Base-by-base conservation (phyloP, 2,888 invertebrate genomes). In the Nemapogon koenigi region DNA sequence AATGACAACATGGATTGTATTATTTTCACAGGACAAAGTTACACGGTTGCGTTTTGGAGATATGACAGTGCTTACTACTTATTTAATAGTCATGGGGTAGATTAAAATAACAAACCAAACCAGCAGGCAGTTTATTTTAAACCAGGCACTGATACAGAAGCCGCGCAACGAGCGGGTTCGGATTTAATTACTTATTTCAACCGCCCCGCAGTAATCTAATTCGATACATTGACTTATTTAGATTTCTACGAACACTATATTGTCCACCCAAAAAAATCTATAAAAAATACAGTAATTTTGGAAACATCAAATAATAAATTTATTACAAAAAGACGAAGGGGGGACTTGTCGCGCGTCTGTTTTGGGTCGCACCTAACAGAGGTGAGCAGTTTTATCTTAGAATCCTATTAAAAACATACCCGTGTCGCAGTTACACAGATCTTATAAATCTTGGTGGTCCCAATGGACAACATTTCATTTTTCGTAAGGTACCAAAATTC, bases 381-480 rank as follows among this genome's bases (percentile, higher is more conserved):
- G 41, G 43, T 36, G 41, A 43, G 37, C 41, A 41, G 17, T 43
- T 43, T 39, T 41, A 38, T 28, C 25, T 43, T 11, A 33, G 43
- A 13, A n/a, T 43, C 22, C 33, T 39, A 2, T 33, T 43, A 29
- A 13, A 19, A n/a, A 18, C 30, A n/a, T 29, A 19, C 26, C 37
- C 39, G 22, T 41, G 41, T 29, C 36, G 41, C 16, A 33, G 39
- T 37, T 43, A 39, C 16, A 28, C 35, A 8, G 41, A 44, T 35
- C 35, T 46, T 11, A 28, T 33, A 10, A 35, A 28, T 19, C 37
- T 44, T 4, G 46, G 42, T 29, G 44, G 44, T 37, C 41, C 37
- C 7, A 27, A 41, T n/a, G n/a, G n/a, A n/a, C n/a, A n/a, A n/a
- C n/a, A n/a, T n/a, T n/a, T n/a, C n/a, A n/a, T n/a, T n/a, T n/a